Base-by-base conservation (phyloP, 2,113 vertebrate genomes). In the Eira barbara region DNA sequence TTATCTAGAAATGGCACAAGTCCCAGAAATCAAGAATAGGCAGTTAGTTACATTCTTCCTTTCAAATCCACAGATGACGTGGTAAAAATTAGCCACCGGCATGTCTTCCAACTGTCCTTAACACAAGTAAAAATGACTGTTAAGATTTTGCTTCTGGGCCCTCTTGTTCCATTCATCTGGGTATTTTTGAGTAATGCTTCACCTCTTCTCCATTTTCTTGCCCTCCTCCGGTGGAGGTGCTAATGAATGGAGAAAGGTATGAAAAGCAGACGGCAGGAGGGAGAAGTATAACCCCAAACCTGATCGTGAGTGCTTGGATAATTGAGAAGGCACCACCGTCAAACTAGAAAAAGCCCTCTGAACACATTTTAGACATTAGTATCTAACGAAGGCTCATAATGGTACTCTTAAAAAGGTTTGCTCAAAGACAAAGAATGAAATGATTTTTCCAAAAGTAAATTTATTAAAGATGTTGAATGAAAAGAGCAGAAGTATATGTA, bases 1-100 rank as follows among this genome's bases (percentile, higher is more conserved):
- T 76, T 95, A 76, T 69, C 31, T 93, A 93, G 84, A 97, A 76
- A 67, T 69, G 15, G 71, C 69, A 17, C 34, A 36, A 74, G 27
- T 65, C n/a, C 87, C 92, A 82, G 93, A 96, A 91, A 74, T 45
- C 86, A 95, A 90, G 59, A 74, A 34, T 42, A 87, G 59, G 57
- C 17, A 57, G 25, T 71, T 86, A 87, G 4, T 91, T 65, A 71
- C 45, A 92, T 25, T 57, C 15, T 47, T 6, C 55, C 9, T 92
- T 65, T 97, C 63, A 92, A 81, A 52, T 4, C n/a, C 15, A 78
- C 52, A 45, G 55, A 74, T 59, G 34, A 73, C 27, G 84, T 73
- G 59, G 67, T 61, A 89, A 78, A 69, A 85, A 89, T 82, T 73
- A 86, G 45, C 45, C 49, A 73, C 29, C 10, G 67, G 82, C 71